Evolutionary conservation across 1,140 invertebrate species (phyloP).

Genomic region (Patella vulgata): DNA sequence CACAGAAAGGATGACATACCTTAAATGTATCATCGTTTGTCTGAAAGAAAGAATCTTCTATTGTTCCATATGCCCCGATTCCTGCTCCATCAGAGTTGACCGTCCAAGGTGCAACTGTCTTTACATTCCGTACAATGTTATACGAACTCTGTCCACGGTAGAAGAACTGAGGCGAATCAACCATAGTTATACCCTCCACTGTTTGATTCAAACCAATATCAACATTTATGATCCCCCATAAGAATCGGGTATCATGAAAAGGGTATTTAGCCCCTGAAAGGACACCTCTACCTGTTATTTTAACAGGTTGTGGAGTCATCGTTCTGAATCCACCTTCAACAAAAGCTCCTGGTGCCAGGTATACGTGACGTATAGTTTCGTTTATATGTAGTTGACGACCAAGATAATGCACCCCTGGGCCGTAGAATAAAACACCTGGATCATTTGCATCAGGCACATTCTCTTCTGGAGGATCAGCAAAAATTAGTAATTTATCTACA

Average conservation of each 20-base stretch:
- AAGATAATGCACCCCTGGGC: constrained; percentile 3
- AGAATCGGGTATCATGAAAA: neutral
- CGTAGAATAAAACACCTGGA: constrained; percentile 13
- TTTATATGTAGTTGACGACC: constrained; percentile 1
- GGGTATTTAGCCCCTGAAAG: constrained; percentile 1
- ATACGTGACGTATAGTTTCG: constrained; percentile 2
- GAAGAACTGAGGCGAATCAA: constrained; percentile 7
- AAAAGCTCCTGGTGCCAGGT: constrained; percentile 18
- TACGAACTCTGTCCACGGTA: neutral
- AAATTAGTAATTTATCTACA: constrained; percentile 14
- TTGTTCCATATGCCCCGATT: constrained; percentile 1
- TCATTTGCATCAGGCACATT: constrained; percentile 2
- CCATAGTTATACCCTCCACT: constrained; percentile 15
- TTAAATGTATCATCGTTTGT: constrained; percentile 9
- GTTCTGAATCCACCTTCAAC: constrained; percentile 12
- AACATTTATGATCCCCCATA: constrained; percentile 1
- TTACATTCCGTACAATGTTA: constrained; percentile 14
- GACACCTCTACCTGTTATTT: constrained; percentile 13
- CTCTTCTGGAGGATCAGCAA: constrained; percentile 17
- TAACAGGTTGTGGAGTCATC: neutral
- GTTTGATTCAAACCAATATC: constrained; percentile 4
- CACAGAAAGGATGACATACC: neutral
- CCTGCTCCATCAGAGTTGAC: constrained; percentile 15
- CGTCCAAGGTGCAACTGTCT: constrained; percentile 19
- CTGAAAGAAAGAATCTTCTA: constrained; percentile 7